A percentile compares a stretch with the other conserved stretches of the same genome.
Evolutionary conservation across 2,113 vertebrate genomes (phyloP).

Genomic region (Pogonocichla stellata): DNA sequence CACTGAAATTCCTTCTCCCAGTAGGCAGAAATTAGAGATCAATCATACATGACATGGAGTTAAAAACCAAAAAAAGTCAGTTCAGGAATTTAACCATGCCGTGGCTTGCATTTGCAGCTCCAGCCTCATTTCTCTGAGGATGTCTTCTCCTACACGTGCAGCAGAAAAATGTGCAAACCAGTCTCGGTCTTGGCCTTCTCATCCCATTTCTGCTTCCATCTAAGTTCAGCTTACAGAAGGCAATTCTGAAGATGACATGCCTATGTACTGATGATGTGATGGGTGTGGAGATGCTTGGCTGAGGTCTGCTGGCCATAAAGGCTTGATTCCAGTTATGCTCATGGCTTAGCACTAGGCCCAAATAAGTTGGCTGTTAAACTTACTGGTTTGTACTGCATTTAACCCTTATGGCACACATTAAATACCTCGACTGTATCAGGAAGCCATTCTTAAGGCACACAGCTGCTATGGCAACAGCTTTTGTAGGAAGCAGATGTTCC

Average conservation of each 20-base stretch:
- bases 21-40: background rate
- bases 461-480: background rate
- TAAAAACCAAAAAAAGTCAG: background rate
- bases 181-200: background rate
- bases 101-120: background rate
- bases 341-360: background rate
- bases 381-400: background rate
- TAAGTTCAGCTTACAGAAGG: background rate
- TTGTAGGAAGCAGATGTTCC: background rate
- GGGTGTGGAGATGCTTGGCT: background rate
- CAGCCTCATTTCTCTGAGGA: background rate
- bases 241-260: background rate
- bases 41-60: background rate
- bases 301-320: background rate
- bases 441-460: background rate
- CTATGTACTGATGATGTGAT: background rate
- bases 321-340: background rate
- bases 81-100: slow-evolving; percentile 21
- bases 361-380: background rate
- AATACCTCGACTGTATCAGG: background rate
- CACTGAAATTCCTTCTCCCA: background rate
- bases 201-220: background rate
- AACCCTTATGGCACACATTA: background rate
- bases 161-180: background rate
- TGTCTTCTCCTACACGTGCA: background rate